Evolutionary conservation across 2,113 vertebrate species (phyloP), one percentile per base, ranked within the genome.

Genomic region (Herpetotheres cachinnans): DNA sequence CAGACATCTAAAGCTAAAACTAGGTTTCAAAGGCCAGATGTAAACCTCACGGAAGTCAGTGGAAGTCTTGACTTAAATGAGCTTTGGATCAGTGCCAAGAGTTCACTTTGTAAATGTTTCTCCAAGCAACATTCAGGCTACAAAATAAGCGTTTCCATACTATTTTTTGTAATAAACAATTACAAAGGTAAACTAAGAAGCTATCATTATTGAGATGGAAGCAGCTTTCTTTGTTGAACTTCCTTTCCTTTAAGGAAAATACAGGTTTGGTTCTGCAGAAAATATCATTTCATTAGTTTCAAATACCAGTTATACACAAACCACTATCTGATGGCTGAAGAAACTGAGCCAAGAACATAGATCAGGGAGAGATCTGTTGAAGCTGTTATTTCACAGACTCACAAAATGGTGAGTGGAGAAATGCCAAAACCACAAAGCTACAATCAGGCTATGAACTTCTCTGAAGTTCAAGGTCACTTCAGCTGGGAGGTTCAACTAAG

Each of bases 391-490:
- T 94, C 61, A 71, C 52, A 89, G 65, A 67, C 62, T 62, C 50
- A 30, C 67, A 73, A 77, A 81, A 86, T 27, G 15, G 14, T 74
- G 85, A 91, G 40, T 84, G 85, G 85, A 94, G 46, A 79, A 87
- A 78, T 54, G 78, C 87, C 91, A 93, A 96, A 95, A 59, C 86
- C 72, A 69, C 87, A 93, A 89, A 65, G 9, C 74, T 85, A 27
- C 42, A 76, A 47, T 65, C 62, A 78, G 59, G 56, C 86, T 81
- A 21, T 52, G 72, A 94, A 93, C 76, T 70, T 77, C 63, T 54
- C 55, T 80, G 69, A 93, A 90, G 76, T 88, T 93, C 55, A 73
- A 86, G 85, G 63, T 90, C 82, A 66, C 55, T 83, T 94, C 67
- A 80, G 5, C 38, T 78, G 69, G 32, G 82, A 90, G 10, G 20